Percentiles rank a stretch among this genome's conserved stretches.
phyloP scores from a whole-genome alignment of 2,888 invertebrate species.

The Tetheella fluctuosa region DNA sequence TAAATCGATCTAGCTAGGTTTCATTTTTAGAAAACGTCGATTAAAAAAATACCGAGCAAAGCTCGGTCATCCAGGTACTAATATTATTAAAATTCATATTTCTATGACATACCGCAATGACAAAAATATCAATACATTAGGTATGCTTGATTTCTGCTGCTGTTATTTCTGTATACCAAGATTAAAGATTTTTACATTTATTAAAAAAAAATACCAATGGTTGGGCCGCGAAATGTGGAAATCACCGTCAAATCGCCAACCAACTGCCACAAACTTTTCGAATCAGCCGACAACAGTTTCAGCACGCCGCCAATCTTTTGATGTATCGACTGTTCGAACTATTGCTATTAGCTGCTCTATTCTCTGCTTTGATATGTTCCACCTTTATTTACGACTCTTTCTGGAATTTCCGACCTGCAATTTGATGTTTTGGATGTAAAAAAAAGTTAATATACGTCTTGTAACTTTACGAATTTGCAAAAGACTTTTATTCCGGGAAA shows the following conservation, averaged over 20 bases:
- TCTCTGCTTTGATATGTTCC: neutral
- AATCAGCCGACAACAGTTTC: slow-evolving; percentile 43
- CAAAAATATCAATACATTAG: no score
- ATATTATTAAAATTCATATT: no score
- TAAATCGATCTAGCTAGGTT: no score
- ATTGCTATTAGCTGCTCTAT: slow-evolving; percentile 33
- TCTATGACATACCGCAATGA: no score
- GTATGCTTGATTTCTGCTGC: no score
- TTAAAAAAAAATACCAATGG: slow-evolving; percentile 20
- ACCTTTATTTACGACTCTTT: neutral
- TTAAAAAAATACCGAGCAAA: no score
- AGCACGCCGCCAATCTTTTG: slow-evolving; percentile 47
- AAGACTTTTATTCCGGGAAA: no score
- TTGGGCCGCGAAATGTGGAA: slow-evolving; percentile 39
- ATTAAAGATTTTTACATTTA: no score
- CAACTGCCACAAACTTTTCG: slow-evolving; percentile 46
- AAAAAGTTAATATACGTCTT: neutral
- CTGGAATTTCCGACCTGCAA: neutral
- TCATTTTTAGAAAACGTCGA: no score
- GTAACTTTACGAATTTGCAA: neutral
- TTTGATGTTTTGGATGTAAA: neutral
- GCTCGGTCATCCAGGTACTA: no score
- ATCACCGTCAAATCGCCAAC: slow-evolving; percentile 42
- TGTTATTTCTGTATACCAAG: no score
- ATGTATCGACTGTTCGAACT: slow-evolving; percentile 46